Conservation (phyloP, 2,113 vertebrate species). For the Rhinolophus ferrumequinum region DNA sequence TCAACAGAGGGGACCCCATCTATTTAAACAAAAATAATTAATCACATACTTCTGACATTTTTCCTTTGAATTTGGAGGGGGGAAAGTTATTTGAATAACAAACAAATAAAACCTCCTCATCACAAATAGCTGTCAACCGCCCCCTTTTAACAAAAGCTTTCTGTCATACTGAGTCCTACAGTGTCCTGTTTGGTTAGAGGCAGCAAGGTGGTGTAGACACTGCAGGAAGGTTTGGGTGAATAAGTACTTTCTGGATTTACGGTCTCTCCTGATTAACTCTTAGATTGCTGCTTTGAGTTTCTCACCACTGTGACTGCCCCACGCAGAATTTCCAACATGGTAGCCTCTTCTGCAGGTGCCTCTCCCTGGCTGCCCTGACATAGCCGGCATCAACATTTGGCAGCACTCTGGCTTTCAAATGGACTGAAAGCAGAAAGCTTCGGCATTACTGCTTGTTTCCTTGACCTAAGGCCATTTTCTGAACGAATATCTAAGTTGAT, state of each 20-base stretch:
- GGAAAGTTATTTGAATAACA: constrained; percentile 77
- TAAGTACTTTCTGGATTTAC: constrained; percentile 49
- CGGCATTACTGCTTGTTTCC: background rate
- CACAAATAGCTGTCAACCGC: constrained; percentile 68
- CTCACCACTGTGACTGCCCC: background rate
- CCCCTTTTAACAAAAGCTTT: constrained; percentile 70
- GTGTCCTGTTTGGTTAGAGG: constrained; percentile 60
- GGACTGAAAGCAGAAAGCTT: background rate
- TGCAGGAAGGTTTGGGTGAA: constrained; percentile 59
- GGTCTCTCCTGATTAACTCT: constrained; percentile 62
- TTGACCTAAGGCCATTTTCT: background rate
- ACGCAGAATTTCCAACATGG: background rate
- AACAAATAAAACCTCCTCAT: constrained; percentile 69
- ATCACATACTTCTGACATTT: constrained; percentile 79
- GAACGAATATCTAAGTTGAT: background rate
- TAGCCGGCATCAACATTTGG: background rate
- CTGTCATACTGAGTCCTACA: constrained; percentile 54
- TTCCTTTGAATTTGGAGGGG: constrained; percentile 74
- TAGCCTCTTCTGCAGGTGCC: background rate
- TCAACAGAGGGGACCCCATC: constrained; percentile 74
- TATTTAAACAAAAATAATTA: constrained; percentile 77
- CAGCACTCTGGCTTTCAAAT: background rate
- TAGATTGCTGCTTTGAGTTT: constrained; percentile 44
- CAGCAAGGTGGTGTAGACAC: constrained; percentile 29
- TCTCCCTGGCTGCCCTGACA: background rate